Evolutionary conservation across 2,113 vertebrate genomes (phyloP), one percentile per base, ranked within the genome.

Genomic region (Sebastes fasciatus): DNA sequence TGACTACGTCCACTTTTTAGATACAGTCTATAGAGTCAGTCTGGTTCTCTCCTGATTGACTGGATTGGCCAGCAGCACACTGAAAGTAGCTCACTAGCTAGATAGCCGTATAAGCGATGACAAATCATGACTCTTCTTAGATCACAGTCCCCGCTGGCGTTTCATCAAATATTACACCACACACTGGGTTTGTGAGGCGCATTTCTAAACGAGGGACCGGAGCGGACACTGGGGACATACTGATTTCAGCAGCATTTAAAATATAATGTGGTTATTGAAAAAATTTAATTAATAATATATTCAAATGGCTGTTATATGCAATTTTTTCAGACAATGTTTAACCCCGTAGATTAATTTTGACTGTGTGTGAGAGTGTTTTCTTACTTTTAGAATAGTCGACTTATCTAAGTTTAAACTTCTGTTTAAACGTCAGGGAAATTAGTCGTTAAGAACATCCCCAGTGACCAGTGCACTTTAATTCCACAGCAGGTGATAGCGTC

Each of bases 401-500:
- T n/a, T 34, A 34, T 34, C 34, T 34, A 34, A 19, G 19, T 54
- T 3, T n/a, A 8, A 54, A 19, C 17, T 19, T 54, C 17, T 54
- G 12, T 34, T 19, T 54, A 19, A 54, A 19, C 52, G 6, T 54
- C 52, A n/a, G 52, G 17, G 17, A 54, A 54, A 19, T 54, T 54
- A 54, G 52, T 54, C 52, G 52, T 54, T 54, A n/a, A 17, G 6
- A 54, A 54, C 52, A n/a, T 54, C 52, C 52, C 52, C 0, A 23
- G 21, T 63, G 52, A 5, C 16, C 26, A 19, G 10, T 45, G 3
- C 14, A 17, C 3, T 66, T 13, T 57, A 73, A 48, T 55, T 68
- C 23, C 68, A 43, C 54, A 61, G 12, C 68, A 57, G 58, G 65
- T 19, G 82, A 82, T 3, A 3, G 68, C n/a, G 5, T 75, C 64